A percentile compares a stretch with the other conserved stretches of the same genome.
phyloP scores from a whole-genome alignment of 2,888 invertebrate species.

The Therioaphis trifolii region DNA sequence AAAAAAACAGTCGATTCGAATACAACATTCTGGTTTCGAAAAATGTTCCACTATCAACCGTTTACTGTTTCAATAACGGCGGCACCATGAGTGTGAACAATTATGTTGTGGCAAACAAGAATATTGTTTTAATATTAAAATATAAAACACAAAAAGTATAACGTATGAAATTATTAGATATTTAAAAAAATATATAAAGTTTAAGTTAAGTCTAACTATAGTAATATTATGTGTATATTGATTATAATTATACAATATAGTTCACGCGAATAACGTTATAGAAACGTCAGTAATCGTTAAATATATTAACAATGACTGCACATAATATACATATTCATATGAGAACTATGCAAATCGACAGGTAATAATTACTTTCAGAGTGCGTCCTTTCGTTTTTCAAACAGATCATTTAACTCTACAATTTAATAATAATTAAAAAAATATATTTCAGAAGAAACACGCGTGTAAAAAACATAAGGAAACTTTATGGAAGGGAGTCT shows the following conservation, averaged over 20 bases:
- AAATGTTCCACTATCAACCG: too few species aligned
- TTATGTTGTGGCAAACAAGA: not conserved
- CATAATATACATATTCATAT: constrained; percentile 36
- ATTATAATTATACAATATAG: constrained; percentile 5
- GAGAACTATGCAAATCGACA: constrained; percentile 50
- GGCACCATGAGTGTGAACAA: too few species aligned
- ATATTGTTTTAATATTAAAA: not conserved
- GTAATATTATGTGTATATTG: not conserved
- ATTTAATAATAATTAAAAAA: constrained; percentile 7
- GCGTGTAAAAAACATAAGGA: not conserved
- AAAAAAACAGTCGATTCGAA: too few species aligned
- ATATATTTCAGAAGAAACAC: not conserved
- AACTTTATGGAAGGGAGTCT: not conserved
- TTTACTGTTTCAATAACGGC: too few species aligned
- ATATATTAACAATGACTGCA: constrained; percentile 31
- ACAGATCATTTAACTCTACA: constrained; percentile 47
- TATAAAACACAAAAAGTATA: not conserved
- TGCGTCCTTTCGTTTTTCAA: constrained; percentile 27
- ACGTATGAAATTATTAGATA: not conserved
- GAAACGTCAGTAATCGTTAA: not conserved
- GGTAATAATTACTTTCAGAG: constrained; percentile 28
- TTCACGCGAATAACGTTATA: constrained; percentile 1
- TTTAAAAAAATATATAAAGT: not conserved
- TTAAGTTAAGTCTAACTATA: not conserved
- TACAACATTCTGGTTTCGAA: too few species aligned